Evolutionary conservation across 2,113 vertebrate species (phyloP).

Genomic region (Leptosomus discolor): DNA sequence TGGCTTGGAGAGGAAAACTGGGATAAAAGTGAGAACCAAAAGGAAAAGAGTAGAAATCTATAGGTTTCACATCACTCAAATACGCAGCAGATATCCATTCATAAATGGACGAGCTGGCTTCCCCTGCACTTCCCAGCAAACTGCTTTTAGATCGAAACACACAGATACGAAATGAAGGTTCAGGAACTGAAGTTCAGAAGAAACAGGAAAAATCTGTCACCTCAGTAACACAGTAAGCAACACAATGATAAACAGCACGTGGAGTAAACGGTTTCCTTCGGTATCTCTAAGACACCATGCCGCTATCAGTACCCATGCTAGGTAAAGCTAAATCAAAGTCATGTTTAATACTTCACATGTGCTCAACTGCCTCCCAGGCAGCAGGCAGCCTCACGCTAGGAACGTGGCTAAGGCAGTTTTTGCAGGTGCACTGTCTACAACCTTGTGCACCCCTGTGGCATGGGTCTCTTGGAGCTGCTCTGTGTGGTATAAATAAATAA

Average conservation of each 20-base stretch:
- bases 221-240: neutral
- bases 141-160: neutral
- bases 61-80: neutral
- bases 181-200: neutral
- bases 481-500: neutral
- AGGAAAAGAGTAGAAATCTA: neutral
- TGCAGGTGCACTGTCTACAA: neutral
- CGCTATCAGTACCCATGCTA: neutral
- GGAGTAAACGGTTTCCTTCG: neutral
- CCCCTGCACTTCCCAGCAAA: neutral
- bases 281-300: neutral
- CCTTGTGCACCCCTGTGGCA: accelerated
- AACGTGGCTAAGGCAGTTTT: neutral
- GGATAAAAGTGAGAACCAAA: neutral
- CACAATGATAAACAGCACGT: neutral
- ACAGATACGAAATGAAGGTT: neutral
- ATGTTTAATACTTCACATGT: neutral
- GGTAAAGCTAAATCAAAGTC: neutral
- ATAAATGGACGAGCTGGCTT: neutral
- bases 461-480: neutral
- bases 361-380: neutral
- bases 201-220: neutral
- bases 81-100: neutral
- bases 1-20: neutral
- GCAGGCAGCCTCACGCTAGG: neutral